Conservation (phyloP, 2,888 invertebrate species). For the Xanthorhoe designata region DNA sequence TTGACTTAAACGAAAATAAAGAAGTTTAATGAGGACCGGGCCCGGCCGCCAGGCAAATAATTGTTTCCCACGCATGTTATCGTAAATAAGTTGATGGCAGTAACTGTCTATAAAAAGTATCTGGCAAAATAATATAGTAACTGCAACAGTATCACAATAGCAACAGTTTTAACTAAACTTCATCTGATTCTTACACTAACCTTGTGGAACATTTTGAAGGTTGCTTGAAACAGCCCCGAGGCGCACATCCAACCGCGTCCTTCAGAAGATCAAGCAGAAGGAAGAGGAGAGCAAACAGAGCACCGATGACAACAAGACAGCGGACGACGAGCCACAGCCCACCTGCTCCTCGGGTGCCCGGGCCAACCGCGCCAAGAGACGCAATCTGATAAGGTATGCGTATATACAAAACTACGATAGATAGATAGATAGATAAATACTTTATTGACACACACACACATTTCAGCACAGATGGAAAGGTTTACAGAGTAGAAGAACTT, state of each 20-base stretch:
- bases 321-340: conserved; percentile 80
- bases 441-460: too few relatives aligned
- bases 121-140: neutral
- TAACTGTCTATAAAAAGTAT: too few relatives aligned
- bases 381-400: conserved; percentile 74
- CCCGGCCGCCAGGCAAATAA: too few relatives aligned
- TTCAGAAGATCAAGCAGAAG: conserved; percentile 83
- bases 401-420: too few relatives aligned
- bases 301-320: conserved; percentile 69
- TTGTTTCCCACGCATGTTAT: too few relatives aligned
- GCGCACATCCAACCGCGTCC: conserved; percentile 88
- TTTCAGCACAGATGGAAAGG: too few relatives aligned
- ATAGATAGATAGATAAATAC: too few relatives aligned
- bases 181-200: neutral
- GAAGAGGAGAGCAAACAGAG: conserved; percentile 73
- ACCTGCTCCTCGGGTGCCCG: conserved; percentile 68
- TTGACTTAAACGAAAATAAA: too few relatives aligned
- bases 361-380: conserved; percentile 83
- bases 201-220: conserved; percentile 61
- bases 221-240: conserved; percentile 88
- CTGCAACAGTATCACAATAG: neutral
- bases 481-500: too few relatives aligned
- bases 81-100: too few relatives aligned
- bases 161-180: neutral
- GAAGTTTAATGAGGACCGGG: too few relatives aligned